A percentile compares a stretch with the other conserved stretches of the same genome.
These are phyloP conservation scores for Mimas tiliae DNA, from an alignment of 2,888 invertebrate genomes.

Conservation along the genomic window DNA sequence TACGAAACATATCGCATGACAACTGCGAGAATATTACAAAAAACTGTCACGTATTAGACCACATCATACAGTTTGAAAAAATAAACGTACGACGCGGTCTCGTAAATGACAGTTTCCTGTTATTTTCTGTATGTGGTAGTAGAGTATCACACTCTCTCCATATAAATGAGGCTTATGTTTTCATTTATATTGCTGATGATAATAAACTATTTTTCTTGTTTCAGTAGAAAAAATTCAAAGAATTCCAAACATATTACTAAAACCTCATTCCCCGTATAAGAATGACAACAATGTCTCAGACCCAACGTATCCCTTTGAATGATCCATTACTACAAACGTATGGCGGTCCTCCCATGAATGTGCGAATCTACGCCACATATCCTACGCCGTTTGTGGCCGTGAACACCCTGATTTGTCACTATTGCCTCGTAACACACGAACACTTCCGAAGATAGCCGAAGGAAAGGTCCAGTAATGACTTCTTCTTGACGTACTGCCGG, in stretches of 20 bases:
- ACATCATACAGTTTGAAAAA: no score
- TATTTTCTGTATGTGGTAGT: no score
- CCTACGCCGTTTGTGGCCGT: not conserved
- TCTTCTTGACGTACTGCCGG: not conserved
- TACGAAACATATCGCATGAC: no score
- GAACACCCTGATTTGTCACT: slow-evolving; percentile 1
- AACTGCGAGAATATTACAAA: no score
- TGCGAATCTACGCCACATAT: not conserved
- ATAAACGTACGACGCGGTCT: no score
- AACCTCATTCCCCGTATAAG: not conserved
- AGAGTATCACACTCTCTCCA: no score
- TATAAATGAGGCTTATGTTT: no score
- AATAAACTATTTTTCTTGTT: no score
- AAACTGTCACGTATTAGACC: no score
- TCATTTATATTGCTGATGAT: no score
- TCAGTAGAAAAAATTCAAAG: no score
- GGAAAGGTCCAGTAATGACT: not conserved
- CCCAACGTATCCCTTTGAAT: not conserved
- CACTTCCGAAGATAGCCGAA: not conserved
- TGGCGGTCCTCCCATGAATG: slow-evolving; percentile 18
- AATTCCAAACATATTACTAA: not conserved
- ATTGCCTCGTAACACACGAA: slow-evolving; percentile 13
- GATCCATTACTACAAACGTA: slow-evolving; percentile 14
- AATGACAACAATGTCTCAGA: slow-evolving; percentile 19
- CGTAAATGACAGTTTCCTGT: no score